Conservation (phyloP, 2,888 invertebrate species). For the Apoda limacodes region DNA sequence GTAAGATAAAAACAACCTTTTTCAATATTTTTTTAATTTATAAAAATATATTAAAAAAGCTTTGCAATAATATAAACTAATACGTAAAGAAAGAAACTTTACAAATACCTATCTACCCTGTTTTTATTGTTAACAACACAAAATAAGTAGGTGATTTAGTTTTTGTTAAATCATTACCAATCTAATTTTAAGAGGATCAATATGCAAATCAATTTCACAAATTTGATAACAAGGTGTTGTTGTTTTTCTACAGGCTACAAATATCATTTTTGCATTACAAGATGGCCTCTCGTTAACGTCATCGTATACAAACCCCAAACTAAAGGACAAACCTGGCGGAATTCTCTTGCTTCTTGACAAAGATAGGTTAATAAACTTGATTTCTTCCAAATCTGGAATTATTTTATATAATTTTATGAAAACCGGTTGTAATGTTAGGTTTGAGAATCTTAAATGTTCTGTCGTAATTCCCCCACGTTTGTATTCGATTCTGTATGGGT, state of each 20-base stretch:
- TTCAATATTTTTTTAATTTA: too few species aligned
- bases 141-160: background rate
- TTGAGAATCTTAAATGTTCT: slow-evolving; percentile 45
- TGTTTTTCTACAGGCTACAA: slow-evolving; percentile 51
- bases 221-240: slow-evolving; percentile 56
- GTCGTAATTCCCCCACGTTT: slow-evolving; percentile 42
- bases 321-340: slow-evolving; percentile 51
- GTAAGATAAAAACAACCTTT: too few species aligned
- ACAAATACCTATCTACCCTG: too few species aligned
- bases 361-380: slow-evolving; percentile 48
- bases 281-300: slow-evolving; percentile 43
- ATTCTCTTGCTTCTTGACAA: slow-evolving; percentile 44
- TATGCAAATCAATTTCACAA: slow-evolving; percentile 48
- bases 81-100: too few species aligned
- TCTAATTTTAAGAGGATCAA: slow-evolving; percentile 36
- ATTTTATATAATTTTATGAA: slow-evolving; percentile 50
- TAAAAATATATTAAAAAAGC: too few species aligned
- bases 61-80: too few species aligned
- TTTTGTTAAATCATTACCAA: slow-evolving; percentile 10
- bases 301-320: slow-evolving; percentile 45
- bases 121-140: too few species aligned
- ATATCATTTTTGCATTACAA: slow-evolving; percentile 43
- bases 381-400: slow-evolving; percentile 46
- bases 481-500: slow-evolving; percentile 38
- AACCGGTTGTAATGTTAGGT: slow-evolving; percentile 47